Evolutionary conservation across 2,113 vertebrate species (phyloP).

Genomic region (Pseudopodoces humilis): DNA sequence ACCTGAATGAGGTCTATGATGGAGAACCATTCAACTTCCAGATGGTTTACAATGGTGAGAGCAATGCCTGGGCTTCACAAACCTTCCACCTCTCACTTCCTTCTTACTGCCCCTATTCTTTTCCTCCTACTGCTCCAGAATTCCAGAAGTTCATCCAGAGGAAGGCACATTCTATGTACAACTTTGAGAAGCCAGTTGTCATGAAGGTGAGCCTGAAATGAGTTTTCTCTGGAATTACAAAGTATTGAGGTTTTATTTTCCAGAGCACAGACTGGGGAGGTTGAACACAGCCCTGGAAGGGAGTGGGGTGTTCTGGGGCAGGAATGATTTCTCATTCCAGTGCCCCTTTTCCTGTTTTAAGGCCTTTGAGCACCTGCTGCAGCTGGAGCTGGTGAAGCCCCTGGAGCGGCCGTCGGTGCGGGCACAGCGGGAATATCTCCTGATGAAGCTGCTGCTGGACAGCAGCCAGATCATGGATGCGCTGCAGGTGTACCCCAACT

Average conservation of each 20-base stretch:
- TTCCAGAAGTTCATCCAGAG: slow-evolving; percentile 97
- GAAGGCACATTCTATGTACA: slow-evolving; percentile 90
- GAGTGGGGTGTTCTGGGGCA: background rate
- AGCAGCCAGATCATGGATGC: slow-evolving; percentile 91
- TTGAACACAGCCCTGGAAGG: fast-evolving
- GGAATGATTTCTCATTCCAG: fast-evolving
- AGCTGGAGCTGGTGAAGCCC: slow-evolving; percentile 88
- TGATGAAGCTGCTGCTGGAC: slow-evolving; percentile 89
- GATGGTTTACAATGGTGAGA: slow-evolving; percentile 96
- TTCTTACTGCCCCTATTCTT: background rate
- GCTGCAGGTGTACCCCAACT: slow-evolving; percentile 92
- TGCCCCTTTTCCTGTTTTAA: slow-evolving; percentile 41
- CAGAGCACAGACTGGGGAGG: fast-evolving
- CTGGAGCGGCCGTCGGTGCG: slow-evolving; percentile 78
- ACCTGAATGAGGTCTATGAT: slow-evolving; percentile 91
- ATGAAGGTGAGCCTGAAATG: slow-evolving; percentile 84
- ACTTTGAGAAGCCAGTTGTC: slow-evolving; percentile 92
- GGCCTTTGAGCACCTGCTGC: slow-evolving; percentile 94
- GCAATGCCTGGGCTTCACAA: background rate
- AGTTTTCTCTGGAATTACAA: fast-evolving
- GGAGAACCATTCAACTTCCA: slow-evolving; percentile 97
- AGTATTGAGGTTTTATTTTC: fast-evolving
- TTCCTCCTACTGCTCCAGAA: slow-evolving; percentile 66
- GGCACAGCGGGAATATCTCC: slow-evolving; percentile 85
- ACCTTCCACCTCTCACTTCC: fast-evolving